These are phyloP conservation scores for Lipophrys pholis DNA, from an alignment of 2,113 vertebrate species.

Conservation along the genomic window DNA sequence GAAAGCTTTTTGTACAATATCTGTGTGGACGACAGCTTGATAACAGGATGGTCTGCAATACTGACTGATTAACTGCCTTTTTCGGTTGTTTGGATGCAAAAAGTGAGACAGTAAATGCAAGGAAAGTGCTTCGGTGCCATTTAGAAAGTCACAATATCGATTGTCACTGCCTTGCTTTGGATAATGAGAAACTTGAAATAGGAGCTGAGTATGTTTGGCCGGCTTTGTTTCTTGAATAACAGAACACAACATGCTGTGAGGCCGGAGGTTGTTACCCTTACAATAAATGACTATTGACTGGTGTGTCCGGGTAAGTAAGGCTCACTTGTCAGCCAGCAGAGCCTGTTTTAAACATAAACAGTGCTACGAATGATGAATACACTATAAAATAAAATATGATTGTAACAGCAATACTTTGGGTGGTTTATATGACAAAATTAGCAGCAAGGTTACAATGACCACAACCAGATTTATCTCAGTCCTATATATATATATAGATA, in stretches of 20 bases:
- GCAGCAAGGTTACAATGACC: too few relatives aligned
- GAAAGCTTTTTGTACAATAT: too few relatives aligned
- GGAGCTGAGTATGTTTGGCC: not conserved
- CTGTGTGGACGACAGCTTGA: not conserved
- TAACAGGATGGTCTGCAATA: not conserved
- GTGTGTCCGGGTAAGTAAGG: not conserved
- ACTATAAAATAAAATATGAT: too few relatives aligned
- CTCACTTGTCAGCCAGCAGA: not conserved
- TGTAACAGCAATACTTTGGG: too few relatives aligned
- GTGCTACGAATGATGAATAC: too few relatives aligned
- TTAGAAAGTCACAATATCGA: not conserved
- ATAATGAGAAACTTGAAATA: conserved; percentile 26
- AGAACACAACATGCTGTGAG: too few relatives aligned
- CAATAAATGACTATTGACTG: not conserved
- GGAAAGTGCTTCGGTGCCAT: conserved; percentile 1
- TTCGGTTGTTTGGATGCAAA: conserved; percentile 8
- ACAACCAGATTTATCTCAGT: too few relatives aligned
- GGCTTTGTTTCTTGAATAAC: not conserved
- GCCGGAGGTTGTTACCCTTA: not conserved
- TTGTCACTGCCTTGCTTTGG: not conserved
- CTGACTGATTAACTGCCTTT: conserved; percentile 22
- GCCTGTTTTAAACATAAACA: not conserved
- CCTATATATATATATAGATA: too few relatives aligned
- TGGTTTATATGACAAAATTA: too few relatives aligned
- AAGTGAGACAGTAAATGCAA: not conserved